Evolutionary conservation across 2,113 vertebrate genomes (phyloP).

Genomic region (Benthochromis sp.): DNA sequence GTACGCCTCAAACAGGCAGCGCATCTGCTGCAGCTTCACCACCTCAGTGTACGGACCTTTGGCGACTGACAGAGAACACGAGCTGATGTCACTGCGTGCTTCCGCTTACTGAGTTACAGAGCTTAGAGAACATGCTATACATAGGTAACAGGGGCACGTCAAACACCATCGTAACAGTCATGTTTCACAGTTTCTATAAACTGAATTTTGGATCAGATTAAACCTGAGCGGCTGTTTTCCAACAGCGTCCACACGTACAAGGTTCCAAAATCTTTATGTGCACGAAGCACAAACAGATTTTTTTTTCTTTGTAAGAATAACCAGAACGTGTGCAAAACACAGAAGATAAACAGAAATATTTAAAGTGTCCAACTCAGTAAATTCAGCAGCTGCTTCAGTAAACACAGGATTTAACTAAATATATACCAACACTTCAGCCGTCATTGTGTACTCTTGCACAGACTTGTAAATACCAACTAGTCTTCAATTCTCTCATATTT

Average conservation of each 20-base stretch:
- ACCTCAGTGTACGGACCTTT: slow-evolving; percentile 79
- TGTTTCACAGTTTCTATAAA: not conserved
- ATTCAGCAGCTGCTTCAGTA: not conserved
- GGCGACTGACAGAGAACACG: slow-evolving; percentile 71
- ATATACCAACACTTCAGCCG: not conserved
- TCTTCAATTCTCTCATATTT: not conserved
- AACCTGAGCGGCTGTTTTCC: not conserved
- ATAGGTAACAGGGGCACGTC: not conserved
- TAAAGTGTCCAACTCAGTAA: not conserved
- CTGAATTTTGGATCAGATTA: not conserved
- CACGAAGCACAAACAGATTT: not conserved
- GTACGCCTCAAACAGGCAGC: slow-evolving; percentile 92
- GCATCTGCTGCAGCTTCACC: slow-evolving; percentile 89
- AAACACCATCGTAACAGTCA: not conserved
- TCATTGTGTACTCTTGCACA: not conserved
- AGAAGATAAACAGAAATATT: not conserved
- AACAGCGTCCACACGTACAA: not conserved
- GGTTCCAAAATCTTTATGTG: not conserved
- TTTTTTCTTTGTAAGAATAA: not conserved
- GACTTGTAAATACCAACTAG: not conserved
- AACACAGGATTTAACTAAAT: not conserved
- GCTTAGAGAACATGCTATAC: not conserved
- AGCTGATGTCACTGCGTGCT: not conserved
- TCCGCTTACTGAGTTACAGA: not conserved
- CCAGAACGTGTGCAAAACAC: not conserved